Evolutionary conservation across 2,888 invertebrate species (phyloP), one percentile per base, ranked within the genome.

Genomic region (Chironomus riparius): DNA sequence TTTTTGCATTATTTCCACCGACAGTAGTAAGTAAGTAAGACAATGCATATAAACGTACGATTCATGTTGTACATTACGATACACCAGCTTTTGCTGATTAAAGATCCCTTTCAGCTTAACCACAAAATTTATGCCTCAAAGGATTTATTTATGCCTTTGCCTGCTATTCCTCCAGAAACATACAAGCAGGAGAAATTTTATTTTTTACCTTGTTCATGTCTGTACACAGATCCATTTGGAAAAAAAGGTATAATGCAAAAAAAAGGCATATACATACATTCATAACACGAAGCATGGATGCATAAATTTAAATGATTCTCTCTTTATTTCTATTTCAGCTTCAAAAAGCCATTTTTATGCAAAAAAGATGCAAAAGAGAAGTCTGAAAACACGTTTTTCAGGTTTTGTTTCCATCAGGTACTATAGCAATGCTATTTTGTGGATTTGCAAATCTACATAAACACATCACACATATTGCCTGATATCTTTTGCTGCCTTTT

Each of bases 381-480:
- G n/a, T 50, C 21, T 13, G 4, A 65, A 73, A 73, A 73, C 72
- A 73, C 72, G 72, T 73, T 73, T 73, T 73, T 73, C 72, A 47
- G 28, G 72, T 73, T 18, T 56, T n/a, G n/a, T 7, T 15, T 56
- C 3, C 38, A 38, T 38, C 38, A 56, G 50, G 56, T 15, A 56
- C 38, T 10, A 4, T 28, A 56, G 56, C n/a, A 56, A 56, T 56
- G 56, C 56, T 56, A 56, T 56, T 56, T 56, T 56, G 56, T 56
- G 56, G 56, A 56, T 56, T 56, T 56, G 56, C 56, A 56, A 56
- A 56, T 56, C 56, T 56, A 15, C 56, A 56, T 56, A 56, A 56
- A 56, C 56, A 56, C 56, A 56, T 56, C 56, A 18, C 15, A 56
- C 56, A 56, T 38, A 38, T 56, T 56, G 56, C 56, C 56, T 56